phyloP scores from a whole-genome alignment of 2,113 vertebrate species.

The Sisor rabdophorus region DNA sequence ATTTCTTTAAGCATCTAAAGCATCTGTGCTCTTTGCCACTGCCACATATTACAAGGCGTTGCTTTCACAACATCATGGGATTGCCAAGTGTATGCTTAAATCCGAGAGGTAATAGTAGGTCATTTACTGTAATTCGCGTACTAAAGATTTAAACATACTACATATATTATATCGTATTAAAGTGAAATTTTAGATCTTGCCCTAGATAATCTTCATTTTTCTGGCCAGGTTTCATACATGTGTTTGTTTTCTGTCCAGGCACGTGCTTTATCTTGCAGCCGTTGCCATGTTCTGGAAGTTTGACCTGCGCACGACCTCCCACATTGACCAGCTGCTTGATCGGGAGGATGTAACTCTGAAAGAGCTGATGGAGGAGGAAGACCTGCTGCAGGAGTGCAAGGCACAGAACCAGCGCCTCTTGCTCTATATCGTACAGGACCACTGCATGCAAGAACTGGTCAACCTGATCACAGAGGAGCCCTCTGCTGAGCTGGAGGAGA shows the following conservation, averaged over 20 bases:
- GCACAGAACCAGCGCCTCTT: constrained; percentile 91
- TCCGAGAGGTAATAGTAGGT: too few relatives aligned
- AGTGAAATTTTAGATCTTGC: too few relatives aligned
- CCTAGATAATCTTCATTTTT: too few relatives aligned
- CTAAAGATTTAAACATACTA: too few relatives aligned
- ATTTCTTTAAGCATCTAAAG: too few relatives aligned
- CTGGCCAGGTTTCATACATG: too few relatives aligned
- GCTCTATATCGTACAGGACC: constrained; percentile 88
- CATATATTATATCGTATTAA: too few relatives aligned
- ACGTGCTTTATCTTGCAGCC: constrained; percentile 61
- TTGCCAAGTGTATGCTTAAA: too few relatives aligned
- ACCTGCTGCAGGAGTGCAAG: constrained; percentile 94
- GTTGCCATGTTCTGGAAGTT: constrained; percentile 98
- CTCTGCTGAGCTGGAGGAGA: constrained; percentile 86
- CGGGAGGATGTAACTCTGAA: constrained; percentile 87
- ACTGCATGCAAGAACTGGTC: constrained; percentile 92
- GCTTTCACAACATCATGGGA: too few relatives aligned
- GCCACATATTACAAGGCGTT: too few relatives aligned
- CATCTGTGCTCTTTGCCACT: too few relatives aligned
- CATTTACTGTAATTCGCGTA: too few relatives aligned
- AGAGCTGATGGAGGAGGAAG: constrained; percentile 95
- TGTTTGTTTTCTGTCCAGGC: constrained; percentile 61
- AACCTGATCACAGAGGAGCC: constrained; percentile 89
- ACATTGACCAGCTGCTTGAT: constrained; percentile 94
- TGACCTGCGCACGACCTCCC: constrained; percentile 90